Evolutionary conservation across 2,888 invertebrate species (phyloP).

Genomic region (Merodon equestris): DNA sequence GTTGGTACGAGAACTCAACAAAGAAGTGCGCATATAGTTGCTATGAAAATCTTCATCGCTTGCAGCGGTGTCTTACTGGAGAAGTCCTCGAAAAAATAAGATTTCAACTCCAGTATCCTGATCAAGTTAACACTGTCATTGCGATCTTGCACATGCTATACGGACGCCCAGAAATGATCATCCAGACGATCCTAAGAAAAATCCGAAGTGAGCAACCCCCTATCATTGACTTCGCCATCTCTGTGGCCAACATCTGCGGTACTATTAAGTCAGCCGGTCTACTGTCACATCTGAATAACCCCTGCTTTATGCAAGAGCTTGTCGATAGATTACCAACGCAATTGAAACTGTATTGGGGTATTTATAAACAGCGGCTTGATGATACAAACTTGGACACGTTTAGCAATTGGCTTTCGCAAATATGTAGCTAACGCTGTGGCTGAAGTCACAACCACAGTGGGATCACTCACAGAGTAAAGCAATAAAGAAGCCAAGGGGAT

Average conservation of each 20-base stretch:
- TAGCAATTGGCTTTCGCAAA: slow-evolving; percentile 3
- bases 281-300: slow-evolving; percentile 10
- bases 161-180: slow-evolving; percentile 14
- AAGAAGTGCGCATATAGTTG: slow-evolving; percentile 11
- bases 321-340: slow-evolving; percentile 9
- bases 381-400: slow-evolving; percentile 1
- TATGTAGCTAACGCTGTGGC: slow-evolving; percentile 8
- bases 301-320: slow-evolving; percentile 12
- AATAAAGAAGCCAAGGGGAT: background rate
- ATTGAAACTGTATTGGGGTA: slow-evolving; percentile 26
- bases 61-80: slow-evolving; percentile 26
- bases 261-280: slow-evolving; percentile 13
- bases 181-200: slow-evolving; percentile 5
- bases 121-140: slow-evolving; percentile 9
- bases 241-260: slow-evolving; percentile 10
- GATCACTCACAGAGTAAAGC: background rate
- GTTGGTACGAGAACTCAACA: slow-evolving; percentile 22
- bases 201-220: slow-evolving; percentile 14
- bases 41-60: slow-evolving; percentile 13
- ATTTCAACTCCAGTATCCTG: slow-evolving; percentile 3
- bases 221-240: slow-evolving; percentile 5
- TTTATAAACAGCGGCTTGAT: background rate
- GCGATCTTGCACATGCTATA: slow-evolving; percentile 12
- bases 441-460: background rate
- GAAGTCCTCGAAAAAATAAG: slow-evolving; percentile 9